Evolutionary conservation across 2,113 vertebrate species (phyloP).

Genomic region (Redunca redunca): DNA sequence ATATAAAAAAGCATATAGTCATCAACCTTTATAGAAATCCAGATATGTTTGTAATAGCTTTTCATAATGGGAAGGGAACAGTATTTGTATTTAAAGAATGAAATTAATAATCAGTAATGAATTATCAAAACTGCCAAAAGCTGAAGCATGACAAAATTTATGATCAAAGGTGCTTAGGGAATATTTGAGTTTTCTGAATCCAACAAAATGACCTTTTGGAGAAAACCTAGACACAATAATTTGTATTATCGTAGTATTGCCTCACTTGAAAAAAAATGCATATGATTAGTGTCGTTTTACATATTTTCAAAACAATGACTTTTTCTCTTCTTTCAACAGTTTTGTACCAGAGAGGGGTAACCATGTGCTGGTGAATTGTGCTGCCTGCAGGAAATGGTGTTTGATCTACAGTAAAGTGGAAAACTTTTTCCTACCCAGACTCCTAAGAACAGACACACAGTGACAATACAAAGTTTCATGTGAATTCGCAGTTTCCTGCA

Average conservation of each 20-base stretch:
- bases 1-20: slow-evolving; percentile 78
- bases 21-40: slow-evolving; percentile 77
- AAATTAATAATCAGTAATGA: slow-evolving; percentile 48
- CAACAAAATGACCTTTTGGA: slow-evolving; percentile 41
- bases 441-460: neutral
- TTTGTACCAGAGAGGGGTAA: neutral
- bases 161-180: slow-evolving; percentile 36
- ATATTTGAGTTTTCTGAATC: slow-evolving; percentile 47
- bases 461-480: neutral
- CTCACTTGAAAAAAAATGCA: slow-evolving; percentile 27
- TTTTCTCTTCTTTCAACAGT: slow-evolving; percentile 33
- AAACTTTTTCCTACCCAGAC: neutral
- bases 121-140: slow-evolving; percentile 52
- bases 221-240: neutral
- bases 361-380: slow-evolving; percentile 55
- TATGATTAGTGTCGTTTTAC: neutral
- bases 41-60: slow-evolving; percentile 70
- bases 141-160: slow-evolving; percentile 61
- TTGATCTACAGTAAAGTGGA: neutral
- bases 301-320: neutral
- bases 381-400: neutral
- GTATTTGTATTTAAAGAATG: slow-evolving; percentile 62
- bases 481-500: neutral
- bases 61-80: slow-evolving; percentile 71
- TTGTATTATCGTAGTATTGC: neutral